A percentile compares a stretch with the other conserved stretches of the same genome.
Conservation (phyloP, 2,797 vertebrate species). For the Eremophila alpestris region DNA sequence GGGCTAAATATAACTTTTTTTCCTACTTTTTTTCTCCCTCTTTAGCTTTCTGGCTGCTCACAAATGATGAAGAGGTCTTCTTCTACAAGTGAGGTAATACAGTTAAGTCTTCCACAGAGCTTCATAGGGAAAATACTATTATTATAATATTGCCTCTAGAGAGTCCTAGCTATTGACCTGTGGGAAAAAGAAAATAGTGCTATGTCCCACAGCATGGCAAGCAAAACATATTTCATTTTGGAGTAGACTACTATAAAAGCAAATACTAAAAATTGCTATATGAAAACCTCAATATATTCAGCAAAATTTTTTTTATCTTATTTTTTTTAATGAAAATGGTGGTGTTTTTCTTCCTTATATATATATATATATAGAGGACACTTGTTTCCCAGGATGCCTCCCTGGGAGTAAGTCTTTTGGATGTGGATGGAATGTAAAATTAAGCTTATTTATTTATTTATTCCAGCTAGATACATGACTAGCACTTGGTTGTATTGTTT, state of each 20-base stretch:
- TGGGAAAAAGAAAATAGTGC: background rate
- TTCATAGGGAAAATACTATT: background rate
- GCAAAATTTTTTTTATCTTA: background rate
- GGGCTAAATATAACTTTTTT: background rate
- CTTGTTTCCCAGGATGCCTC: background rate
- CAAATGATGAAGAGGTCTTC: background rate
- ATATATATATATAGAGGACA: background rate
- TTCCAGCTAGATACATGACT: background rate
- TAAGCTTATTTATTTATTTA: background rate
- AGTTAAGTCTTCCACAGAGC: background rate
- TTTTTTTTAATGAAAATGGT: background rate
- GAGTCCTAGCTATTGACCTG: background rate
- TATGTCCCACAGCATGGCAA: background rate
- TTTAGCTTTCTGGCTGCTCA: background rate
- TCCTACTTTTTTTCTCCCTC: fast-evolving
- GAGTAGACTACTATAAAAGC: background rate
- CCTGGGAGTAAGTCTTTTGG: background rate
- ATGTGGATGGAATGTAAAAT: background rate
- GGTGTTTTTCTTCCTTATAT: background rate
- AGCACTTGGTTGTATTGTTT: background rate
- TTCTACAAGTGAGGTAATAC: background rate
- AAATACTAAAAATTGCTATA: constrained; percentile 9
- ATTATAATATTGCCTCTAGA: background rate
- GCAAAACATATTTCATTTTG: constrained; percentile 4
- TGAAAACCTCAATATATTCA: constrained; percentile 13